Percentiles rank a stretch among this genome's conserved stretches.
These are phyloP conservation scores for Thaumatotibia leucotreta DNA, from an alignment of 1,140 invertebrate species.

Conservation along the genomic window DNA sequence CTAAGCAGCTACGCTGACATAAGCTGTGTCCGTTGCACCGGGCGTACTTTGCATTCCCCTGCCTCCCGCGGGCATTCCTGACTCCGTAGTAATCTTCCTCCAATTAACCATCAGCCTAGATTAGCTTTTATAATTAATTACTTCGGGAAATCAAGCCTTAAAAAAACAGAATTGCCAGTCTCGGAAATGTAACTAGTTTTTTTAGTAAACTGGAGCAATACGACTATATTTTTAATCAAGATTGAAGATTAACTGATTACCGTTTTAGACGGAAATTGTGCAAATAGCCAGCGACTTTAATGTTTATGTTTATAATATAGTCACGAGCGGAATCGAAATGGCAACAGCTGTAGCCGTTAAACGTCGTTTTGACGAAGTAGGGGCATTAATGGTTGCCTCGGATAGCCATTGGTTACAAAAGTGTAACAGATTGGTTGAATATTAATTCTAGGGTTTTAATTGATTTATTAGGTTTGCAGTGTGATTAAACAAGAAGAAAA, in stretches of 20 bases:
- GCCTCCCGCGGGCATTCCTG: neutral
- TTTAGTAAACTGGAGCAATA: neutral
- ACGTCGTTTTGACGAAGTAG: neutral
- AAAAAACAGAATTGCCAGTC: neutral
- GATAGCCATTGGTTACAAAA: neutral
- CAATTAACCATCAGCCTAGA: constrained; percentile 5
- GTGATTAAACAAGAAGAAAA: neutral
- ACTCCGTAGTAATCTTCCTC: neutral
- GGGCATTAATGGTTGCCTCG: neutral
- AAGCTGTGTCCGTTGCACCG: neutral
- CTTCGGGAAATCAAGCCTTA: neutral
- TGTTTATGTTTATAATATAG: neutral
- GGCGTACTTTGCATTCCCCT: neutral
- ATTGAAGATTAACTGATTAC: neutral
- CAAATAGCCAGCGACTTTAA: neutral
- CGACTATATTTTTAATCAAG: neutral
- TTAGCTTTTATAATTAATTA: constrained; percentile 4
- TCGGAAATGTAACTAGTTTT: neutral
- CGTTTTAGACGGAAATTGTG: neutral
- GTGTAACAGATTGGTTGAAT: neutral
- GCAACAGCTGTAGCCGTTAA: neutral
- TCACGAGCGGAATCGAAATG: neutral
- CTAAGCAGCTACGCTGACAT: neutral
- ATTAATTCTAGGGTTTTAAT: neutral
- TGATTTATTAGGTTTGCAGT: neutral